phyloP scores from a whole-genome alignment of 2,888 invertebrate species.

The Apodemia mormo region DNA sequence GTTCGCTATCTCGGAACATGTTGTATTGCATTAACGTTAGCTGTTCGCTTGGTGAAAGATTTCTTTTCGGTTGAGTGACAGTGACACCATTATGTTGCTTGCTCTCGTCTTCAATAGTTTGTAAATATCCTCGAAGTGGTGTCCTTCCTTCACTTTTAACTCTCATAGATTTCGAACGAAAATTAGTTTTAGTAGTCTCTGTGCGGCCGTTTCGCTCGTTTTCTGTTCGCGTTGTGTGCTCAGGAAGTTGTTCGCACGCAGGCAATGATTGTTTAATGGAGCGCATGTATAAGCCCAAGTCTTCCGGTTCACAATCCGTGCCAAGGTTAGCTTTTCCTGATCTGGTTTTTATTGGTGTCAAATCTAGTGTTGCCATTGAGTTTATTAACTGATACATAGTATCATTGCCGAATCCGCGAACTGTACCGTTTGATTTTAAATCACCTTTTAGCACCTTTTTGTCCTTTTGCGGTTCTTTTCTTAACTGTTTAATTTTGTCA shows the following conservation, averaged over 20 bases:
- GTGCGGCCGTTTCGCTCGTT: slow-evolving; percentile 68
- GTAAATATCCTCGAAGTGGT: slow-evolving; percentile 68
- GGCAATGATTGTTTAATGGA: slow-evolving; percentile 71
- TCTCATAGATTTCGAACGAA: slow-evolving; percentile 78
- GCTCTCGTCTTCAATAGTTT: slow-evolving; percentile 55
- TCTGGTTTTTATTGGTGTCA: slow-evolving; percentile 64
- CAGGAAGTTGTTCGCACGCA: slow-evolving; percentile 73
- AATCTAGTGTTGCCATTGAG: slow-evolving; percentile 73
- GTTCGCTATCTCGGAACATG: slow-evolving; percentile 66
- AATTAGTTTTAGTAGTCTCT: slow-evolving; percentile 70
- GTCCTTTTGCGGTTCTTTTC: slow-evolving; percentile 62
- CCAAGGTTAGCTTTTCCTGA: slow-evolving; percentile 60
- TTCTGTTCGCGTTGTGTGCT: slow-evolving; percentile 63
- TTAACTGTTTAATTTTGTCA: slow-evolving; percentile 69
- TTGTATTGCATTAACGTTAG: slow-evolving; percentile 75
- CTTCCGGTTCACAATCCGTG: slow-evolving; percentile 68
- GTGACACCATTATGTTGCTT: slow-evolving; percentile 67
- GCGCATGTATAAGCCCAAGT: slow-evolving; percentile 73
- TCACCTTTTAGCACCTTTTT: slow-evolving; percentile 44
- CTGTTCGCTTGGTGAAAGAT: slow-evolving; percentile 77
- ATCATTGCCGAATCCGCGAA: slow-evolving; percentile 46
- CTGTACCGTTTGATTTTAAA: slow-evolving; percentile 38
- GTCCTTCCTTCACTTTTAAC: slow-evolving; percentile 77
- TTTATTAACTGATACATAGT: slow-evolving; percentile 74
- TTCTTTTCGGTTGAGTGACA: slow-evolving; percentile 78